Evolutionary conservation across 2,113 vertebrate species (phyloP).

Genomic region (Vicugna pacos): DNA sequence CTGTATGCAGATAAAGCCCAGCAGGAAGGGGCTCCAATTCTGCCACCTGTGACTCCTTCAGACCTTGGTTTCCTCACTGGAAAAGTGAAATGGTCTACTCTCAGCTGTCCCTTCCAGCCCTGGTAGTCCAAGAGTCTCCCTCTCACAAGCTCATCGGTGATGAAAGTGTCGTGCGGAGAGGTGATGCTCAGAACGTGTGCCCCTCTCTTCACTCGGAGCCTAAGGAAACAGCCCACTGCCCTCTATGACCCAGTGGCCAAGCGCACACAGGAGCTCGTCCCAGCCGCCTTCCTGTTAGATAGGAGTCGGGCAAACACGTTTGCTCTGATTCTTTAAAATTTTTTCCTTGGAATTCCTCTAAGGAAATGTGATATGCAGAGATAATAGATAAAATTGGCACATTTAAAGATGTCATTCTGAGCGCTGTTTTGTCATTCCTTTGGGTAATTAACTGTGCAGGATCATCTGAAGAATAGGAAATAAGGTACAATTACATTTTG

Average conservation of each 20-base stretch:
- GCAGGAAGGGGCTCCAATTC: background rate
- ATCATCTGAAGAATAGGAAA: constrained; percentile 47
- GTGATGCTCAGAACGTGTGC: background rate
- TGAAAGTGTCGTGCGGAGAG: background rate
- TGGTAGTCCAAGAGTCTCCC: background rate
- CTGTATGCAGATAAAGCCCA: background rate
- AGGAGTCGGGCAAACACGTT: constrained; percentile 42
- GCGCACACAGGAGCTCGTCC: background rate
- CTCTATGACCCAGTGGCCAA: background rate
- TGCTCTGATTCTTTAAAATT: constrained; percentile 36
- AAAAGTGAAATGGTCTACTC: background rate
- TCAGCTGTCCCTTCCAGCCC: background rate
- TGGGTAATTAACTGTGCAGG: background rate
- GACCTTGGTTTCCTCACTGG: background rate
- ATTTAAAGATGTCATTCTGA: background rate
- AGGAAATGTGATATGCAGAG: constrained; percentile 73
- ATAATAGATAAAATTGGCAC: constrained; percentile 60
- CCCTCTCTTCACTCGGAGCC: background rate
- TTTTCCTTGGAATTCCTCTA: constrained; percentile 54
- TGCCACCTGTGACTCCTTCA: background rate
- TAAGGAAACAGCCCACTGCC: constrained; percentile 30
- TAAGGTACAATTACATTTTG: constrained; percentile 31
- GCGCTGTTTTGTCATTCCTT: constrained; percentile 31
- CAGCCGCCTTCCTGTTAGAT: constrained; percentile 60
- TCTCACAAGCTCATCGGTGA: background rate